Percentiles rank a stretch among this genome's conserved stretches.
phyloP scores from a whole-genome alignment of 2,888 invertebrate species.

The Tanaodytes sp. region DNA sequence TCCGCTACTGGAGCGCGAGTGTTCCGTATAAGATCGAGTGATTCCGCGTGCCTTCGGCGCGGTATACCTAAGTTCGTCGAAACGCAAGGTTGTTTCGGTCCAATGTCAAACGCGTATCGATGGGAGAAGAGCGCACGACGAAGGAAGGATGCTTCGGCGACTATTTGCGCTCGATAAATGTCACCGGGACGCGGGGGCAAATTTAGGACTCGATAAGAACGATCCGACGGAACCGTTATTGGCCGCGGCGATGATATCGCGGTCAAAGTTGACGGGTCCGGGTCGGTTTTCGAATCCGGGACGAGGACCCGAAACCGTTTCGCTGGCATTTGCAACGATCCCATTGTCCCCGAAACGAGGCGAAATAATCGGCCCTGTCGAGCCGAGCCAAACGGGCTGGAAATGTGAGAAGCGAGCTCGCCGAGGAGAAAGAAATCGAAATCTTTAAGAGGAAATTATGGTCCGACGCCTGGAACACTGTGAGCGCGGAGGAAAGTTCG shows the following conservation, averaged over 20 bases:
- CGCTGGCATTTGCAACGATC: no score
- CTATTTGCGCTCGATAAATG: slow-evolving; percentile 46
- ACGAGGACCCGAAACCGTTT: no score
- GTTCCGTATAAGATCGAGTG: slow-evolving; percentile 39
- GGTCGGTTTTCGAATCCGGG: no score
- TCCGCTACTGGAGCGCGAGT: slow-evolving; percentile 35
- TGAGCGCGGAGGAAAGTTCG: slow-evolving; percentile 27
- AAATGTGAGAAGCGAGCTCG: no score
- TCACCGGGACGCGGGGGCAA: slow-evolving; percentile 35
- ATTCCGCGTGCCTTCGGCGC: slow-evolving; percentile 47
- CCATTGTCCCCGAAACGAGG: no score
- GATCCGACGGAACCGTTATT: no score
- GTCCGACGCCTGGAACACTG: slow-evolving; percentile 7
- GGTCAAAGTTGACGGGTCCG: no score
- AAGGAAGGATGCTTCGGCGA: slow-evolving; percentile 26
- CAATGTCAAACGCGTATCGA: slow-evolving; percentile 48
- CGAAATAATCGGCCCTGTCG: no score
- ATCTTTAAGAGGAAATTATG: slow-evolving; percentile 19
- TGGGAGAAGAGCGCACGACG: slow-evolving; percentile 34
- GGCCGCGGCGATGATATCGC: slow-evolving; percentile 18
- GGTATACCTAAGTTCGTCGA: slow-evolving; percentile 49
- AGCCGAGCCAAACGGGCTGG: no score
- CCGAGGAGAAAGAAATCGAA: slow-evolving; percentile 19
- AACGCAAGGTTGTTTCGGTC: slow-evolving; percentile 50
- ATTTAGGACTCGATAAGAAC: no score